Base-by-base conservation (phyloP, 2,888 invertebrate species). In the Sturmia bella region DNA sequence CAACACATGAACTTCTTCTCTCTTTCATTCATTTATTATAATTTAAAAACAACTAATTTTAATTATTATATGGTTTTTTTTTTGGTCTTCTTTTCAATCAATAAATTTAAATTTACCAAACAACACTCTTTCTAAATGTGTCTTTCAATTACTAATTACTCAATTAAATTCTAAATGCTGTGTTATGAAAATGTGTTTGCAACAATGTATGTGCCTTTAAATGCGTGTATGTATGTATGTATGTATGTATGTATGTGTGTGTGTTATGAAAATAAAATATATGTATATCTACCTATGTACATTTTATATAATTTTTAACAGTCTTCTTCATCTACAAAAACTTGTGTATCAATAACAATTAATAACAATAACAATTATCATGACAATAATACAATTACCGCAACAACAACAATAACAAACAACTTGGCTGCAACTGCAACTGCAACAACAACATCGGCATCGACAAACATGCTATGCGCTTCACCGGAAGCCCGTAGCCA, bases 401-500 rank as follows among this genome's bases (percentile, higher is more conserved):
- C 83, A 45, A 83, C 54, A 50, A 83, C 54, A 50, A 57, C 75
- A 72, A 32, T 32, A 75, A 84, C 83, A 83, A 63, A n/a, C 32
- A 54, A 45, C 54, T 74, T 81, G 72, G 61, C 83, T 63, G 66
- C 75, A 73, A 59, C 75, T 48, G 69, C 75, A 54, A 50, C 83
- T 70, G 48, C 68, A 64, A 43, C 73, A 73, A 52, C 86, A 73
- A 50, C 72, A 63, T 32, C 73, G 70, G 48, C 86, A 70, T 6
- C 80, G 75, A 7, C 50, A 17, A 74, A 73, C 19, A 76, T 61
- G 61, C 43, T 83, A 37, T 81, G 81, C 45, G 81, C 84, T 77
- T 84, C 83, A 45, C 83, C 85, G 83, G 85, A 85, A 83, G 80
- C 86, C 70, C 83, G 83, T 80, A 85, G 85, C 84, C 85, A 85